phyloP scores from a whole-genome alignment of 2,113 vertebrate species.

The Zosterops lateralis region DNA sequence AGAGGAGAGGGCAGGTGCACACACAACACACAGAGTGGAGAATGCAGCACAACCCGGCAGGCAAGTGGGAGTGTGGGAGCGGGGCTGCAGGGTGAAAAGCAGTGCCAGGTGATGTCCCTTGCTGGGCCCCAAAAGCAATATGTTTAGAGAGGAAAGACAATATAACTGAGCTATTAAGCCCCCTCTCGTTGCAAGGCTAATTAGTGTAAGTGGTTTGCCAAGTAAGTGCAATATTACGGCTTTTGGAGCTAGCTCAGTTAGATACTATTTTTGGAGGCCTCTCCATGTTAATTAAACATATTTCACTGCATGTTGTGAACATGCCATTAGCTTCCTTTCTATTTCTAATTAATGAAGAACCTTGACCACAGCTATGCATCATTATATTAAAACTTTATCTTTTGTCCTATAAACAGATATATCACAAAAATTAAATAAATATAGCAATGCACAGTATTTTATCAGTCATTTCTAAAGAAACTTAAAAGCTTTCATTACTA shows the following conservation, averaged over 20 bases:
- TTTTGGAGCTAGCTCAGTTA: conserved; percentile 50
- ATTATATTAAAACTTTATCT: conserved; percentile 15
- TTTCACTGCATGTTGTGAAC: conserved; percentile 51
- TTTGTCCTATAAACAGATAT: neutral
- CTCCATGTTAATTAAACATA: conserved; percentile 62
- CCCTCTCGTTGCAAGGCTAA: conserved; percentile 38
- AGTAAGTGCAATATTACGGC: conserved; percentile 58
- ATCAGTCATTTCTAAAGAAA: neutral
- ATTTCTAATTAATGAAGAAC: conserved; percentile 44
- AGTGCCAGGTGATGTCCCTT: neutral
- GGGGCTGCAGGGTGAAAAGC: neutral
- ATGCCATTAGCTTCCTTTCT: conserved; percentile 53
- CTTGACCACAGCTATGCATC: conserved; percentile 17
- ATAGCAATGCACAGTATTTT: neutral
- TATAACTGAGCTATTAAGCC: conserved; percentile 29
- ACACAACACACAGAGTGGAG: neutral
- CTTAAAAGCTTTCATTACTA: neutral
- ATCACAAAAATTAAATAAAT: neutral
- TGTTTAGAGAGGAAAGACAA: conserved; percentile 23
- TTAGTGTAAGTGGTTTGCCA: conserved; percentile 61
- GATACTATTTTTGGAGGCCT: conserved; percentile 64
- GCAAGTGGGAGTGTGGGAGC: rapidly evolving
- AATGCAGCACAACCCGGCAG: rapidly evolving
- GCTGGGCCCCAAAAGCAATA: conserved; percentile 12
- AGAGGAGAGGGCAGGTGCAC: neutral